Evolutionary conservation across 2,113 vertebrate species (phyloP), one percentile per base, ranked within the genome.

Genomic region (Catharus bicknelli): DNA sequence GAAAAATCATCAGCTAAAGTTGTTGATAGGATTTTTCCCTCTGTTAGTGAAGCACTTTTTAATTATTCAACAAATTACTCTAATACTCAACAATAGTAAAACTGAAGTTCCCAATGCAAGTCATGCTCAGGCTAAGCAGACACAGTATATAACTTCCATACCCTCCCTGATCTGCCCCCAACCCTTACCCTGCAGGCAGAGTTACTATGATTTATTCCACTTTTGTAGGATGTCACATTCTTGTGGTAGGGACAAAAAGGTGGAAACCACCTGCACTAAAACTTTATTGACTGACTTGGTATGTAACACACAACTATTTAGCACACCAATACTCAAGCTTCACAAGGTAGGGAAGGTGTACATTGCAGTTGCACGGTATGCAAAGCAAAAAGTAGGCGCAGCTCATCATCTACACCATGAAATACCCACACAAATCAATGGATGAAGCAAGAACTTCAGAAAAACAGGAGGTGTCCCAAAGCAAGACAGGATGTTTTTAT

Each of bases 331-430:
- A 62, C 17, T 57, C 3, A 40, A 73, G 30, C 6, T 45, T 32
- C 38, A 29, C 47, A 32, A 85, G n/a, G 48, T 45, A 72, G 67
- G 36, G 47, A 67, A 82, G 6, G 11, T 1, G 9, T 6, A 16
- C 10, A 4, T 0, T 43, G 53, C 57, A 78, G 7, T 3, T 47
- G 30, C 16, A 76, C 12, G 0, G 11, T 19, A 75, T 4, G 19
- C 30, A 26, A 64, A 40, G 4, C 5, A 54, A 78, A 15, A 70
- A 45, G 17, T 1, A 43, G 4, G 23, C 23, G 86, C 2, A 83
- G 38, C 4, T 50, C 6, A 4, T 45, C 32, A 51, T 20, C 7
- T 40, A 51, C 23, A 63, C 10, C 34, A 54, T 30, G n/a, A 83
- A 80, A 80, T 15, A 85, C 23, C 38, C 7, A 83, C 51, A 59